Evolutionary conservation across 1,140 invertebrate genomes (phyloP).

Genomic region (Callitettix versicolor): DNA sequence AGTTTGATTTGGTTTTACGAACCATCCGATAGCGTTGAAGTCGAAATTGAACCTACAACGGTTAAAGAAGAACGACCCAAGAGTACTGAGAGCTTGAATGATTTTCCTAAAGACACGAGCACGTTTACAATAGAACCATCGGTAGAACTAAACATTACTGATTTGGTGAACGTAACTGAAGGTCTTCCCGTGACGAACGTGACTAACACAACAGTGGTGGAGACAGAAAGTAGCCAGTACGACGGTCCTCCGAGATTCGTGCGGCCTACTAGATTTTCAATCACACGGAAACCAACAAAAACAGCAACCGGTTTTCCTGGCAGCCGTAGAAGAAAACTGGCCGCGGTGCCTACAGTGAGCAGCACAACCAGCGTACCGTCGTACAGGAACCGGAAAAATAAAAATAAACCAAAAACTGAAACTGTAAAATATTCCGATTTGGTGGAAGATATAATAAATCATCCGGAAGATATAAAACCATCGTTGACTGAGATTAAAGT

Average conservation of each 20-base stretch:
- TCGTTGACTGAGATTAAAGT: no score
- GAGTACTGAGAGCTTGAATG: no score
- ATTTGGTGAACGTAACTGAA: no score
- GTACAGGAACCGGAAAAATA: no score
- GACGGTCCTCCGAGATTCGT: slow-evolving; percentile 5
- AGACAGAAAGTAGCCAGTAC: not conserved
- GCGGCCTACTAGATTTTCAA: slow-evolving; percentile 3
- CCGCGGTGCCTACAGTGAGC: no score
- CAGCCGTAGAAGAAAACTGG: not conserved
- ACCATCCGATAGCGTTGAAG: not conserved
- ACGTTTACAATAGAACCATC: not conserved
- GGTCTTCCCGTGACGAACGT: not conserved
- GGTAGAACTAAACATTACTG: not conserved
- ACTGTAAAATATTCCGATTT: no score
- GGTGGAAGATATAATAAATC: no score
- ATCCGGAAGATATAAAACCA: no score
- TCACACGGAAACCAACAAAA: slow-evolving; percentile 4
- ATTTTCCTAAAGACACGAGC: not conserved
- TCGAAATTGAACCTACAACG: not conserved
- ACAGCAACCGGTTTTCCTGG: slow-evolving; percentile 1
- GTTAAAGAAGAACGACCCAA: no score
- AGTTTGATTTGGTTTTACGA: slow-evolving; percentile 9
- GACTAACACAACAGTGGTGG: not conserved
- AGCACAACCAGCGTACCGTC: no score
- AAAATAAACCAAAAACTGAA: no score